Base-by-base conservation (phyloP, 2,888 invertebrate genomes). In the Helleia helle region DNA sequence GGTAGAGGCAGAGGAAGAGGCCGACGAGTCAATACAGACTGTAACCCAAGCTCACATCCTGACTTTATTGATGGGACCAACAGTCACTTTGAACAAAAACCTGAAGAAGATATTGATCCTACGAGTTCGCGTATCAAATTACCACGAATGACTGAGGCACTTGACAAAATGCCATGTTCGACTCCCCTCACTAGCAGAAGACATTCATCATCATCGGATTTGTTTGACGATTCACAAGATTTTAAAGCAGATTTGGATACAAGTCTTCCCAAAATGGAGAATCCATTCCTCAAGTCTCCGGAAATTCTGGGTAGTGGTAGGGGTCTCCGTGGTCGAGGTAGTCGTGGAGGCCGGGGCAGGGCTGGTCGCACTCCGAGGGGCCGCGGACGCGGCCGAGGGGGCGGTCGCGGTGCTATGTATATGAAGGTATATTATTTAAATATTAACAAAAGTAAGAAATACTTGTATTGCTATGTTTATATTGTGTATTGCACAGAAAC, bases 101-200 rank as follows among this genome's bases (percentile, higher is more conserved):
- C 46, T 1, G 50, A 52, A 4, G 59, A 59, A 36, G 62, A 61
- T 1, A 69, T 79, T 14, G 84, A 84, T 53, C 80, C 81, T 1
- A 83, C 73, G 1, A 79, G 80, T 48, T 76, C 80, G n/a, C 60
- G 83, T 17, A 71, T 81, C 42, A 83, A 83, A 48, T 59, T 80
- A 34, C 83, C 83, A n/a, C 63, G 83, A 0, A 74, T 83, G 75
- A 83, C 83, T 1, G 84, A 83, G 46, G 81, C 80, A 2, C 58
- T 83, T 2, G 80, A 83, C 47, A 77, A 81, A 38, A 71, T 76
- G 59, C 72, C 74, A 2, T 74, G 73, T 43, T 54, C 65, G 2
- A 77, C 80, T 3, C 75, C 80, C 8, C 54, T 81, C 18, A 62
- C 75, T 13, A 76, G 74, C 46, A 61, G 77, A 26, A 59, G 70